Percentiles rank a stretch among this genome's conserved stretches.
Conservation (phyloP, 1,140 invertebrate species). For the Aporrectodea caliginosa region DNA sequence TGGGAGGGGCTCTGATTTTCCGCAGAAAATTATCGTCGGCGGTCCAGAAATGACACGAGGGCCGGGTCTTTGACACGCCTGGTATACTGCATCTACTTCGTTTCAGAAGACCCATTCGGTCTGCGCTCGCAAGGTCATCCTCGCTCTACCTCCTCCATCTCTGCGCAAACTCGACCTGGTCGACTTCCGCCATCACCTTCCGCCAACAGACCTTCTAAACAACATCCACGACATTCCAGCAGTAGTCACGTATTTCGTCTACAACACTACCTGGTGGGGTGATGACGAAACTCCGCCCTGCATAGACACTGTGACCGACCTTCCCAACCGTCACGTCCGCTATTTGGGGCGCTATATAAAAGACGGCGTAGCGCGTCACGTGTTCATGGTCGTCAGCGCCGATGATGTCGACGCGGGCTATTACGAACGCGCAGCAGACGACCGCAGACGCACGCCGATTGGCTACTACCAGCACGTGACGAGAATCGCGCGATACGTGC, state of each 20-base stretch:
- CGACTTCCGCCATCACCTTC: not conserved
- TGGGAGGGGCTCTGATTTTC: too few relatives aligned
- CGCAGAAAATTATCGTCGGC: not conserved
- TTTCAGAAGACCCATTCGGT: conserved; percentile 3
- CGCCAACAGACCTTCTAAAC: not conserved
- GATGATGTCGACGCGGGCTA: conserved; percentile 18
- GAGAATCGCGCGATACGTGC: not conserved
- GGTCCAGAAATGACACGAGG: too few relatives aligned
- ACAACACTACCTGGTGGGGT: conserved; percentile 17
- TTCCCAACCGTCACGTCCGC: conserved; percentile 14
- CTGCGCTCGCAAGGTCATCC: conserved; percentile 26
- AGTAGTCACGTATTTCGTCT: conserved; percentile 19
- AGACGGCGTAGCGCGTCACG: not conserved
- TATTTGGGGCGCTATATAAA: conserved; percentile 3
- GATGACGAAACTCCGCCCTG: not conserved
- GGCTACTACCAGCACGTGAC: too few relatives aligned
- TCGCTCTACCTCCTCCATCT: conserved; percentile 17
- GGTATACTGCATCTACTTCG: not conserved
- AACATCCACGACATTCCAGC: conserved; percentile 5
- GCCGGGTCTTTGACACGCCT: not conserved
- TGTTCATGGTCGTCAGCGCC: conserved; percentile 22
- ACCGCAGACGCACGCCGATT: not conserved
- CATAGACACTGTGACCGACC: conserved; percentile 24
- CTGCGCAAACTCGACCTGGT: not conserved
- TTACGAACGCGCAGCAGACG: conserved; percentile 14